Evolutionary conservation across 2,797 vertebrate species (phyloP), one percentile per base, ranked within the genome.

Genomic region (Rhabdophis nuchalis): DNA sequence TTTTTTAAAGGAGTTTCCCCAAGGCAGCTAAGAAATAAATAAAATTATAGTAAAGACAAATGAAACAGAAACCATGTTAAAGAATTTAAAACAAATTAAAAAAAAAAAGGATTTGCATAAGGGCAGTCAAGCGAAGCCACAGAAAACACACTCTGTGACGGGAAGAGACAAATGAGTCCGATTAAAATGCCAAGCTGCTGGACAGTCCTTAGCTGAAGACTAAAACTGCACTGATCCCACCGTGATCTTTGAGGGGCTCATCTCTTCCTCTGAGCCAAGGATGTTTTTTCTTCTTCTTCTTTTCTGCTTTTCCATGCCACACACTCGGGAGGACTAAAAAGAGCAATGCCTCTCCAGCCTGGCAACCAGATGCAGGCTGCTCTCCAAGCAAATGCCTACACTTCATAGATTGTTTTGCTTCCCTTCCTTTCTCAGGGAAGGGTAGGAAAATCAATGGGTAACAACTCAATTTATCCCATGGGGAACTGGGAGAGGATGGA

Each of bases 401-500:
- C 86, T 86, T 86, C 5, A 57, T 53, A 82, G 58, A 12, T 92
- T 36, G 92, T 90, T 90, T 92, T 29, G 72, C 0, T 23, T 57
- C 88, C 6, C 0, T 92, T 95, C 92, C 92, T 46, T 93, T 5
- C 93, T 82, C 92, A 91, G 86, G 91, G 94, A 87, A 50, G 88
- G 87, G 85, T 72, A 52, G 36, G 92, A 96, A 98, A 98, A 98
- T 98, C 97, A 96, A 98, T 97, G 96, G 94, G 95, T 96, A 96
- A 97, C 97, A 96, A 98, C 98, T 98, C 98, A 98, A 97, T 98
- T 97, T 98, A 98, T 98, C 98, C 98, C 97, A 96, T 94, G 60
- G 93, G 92, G 68, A 46, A 52, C 60, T 53, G 86, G 89, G 68
- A 88, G 89, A 2, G 8, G 89, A 88, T 91, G 50, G 86, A 72